Evolutionary conservation across 2,888 invertebrate species (phyloP).

Genomic region (Elysia crispata): DNA sequence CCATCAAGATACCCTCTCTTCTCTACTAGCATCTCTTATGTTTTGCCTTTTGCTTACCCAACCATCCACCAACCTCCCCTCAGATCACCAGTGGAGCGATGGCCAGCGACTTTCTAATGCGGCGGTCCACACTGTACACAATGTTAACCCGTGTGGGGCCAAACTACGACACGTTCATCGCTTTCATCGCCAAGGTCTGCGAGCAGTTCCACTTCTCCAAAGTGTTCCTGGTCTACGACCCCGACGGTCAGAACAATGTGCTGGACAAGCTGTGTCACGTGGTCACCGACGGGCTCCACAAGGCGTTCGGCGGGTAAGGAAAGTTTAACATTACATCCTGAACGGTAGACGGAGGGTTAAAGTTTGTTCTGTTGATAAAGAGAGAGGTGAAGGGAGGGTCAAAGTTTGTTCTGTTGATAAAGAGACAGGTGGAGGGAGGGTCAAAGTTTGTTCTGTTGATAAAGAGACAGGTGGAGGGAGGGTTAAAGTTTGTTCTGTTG

Average conservation of each 20-base stretch:
- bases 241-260: constrained; percentile 60
- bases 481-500: too few species aligned
- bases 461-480: too few species aligned
- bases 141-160: constrained; percentile 44
- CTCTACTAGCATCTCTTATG: too few species aligned
- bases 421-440: too few species aligned
- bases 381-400: too few species aligned
- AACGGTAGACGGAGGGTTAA: too few species aligned
- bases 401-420: too few species aligned
- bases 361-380: too few species aligned
- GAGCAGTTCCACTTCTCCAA: constrained; percentile 12
- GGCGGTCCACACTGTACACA: not conserved
- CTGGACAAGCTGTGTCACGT: constrained; percentile 65
- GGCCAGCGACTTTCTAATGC: constrained; percentile 29
- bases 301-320: constrained; percentile 52
- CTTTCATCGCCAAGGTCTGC: constrained; percentile 17
- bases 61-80: not conserved
- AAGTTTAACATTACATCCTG: not conserved
- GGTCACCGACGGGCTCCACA: constrained; percentile 64
- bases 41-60: too few species aligned
- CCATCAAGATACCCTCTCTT: too few species aligned
- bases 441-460: too few species aligned
- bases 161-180: constrained; percentile 33
- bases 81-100: constrained; percentile 45
- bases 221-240: constrained; percentile 58